phyloP scores from a whole-genome alignment of 2,888 invertebrate species.

The Oscheius onirici region DNA sequence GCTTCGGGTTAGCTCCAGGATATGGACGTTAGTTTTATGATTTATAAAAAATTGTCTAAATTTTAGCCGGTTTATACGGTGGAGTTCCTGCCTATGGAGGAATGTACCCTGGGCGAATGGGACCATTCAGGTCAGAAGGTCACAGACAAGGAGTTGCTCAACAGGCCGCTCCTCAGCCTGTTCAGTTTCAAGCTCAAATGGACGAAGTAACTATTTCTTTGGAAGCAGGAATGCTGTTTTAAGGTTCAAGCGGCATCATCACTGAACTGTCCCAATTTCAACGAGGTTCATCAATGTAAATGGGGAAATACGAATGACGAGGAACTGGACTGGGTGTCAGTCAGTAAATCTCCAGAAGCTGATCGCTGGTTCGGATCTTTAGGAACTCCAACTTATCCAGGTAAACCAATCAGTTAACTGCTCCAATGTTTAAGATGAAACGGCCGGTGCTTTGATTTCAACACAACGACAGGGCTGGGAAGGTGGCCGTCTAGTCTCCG shows the following conservation, averaged over 20 bases:
- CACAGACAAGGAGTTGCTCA: constrained; percentile 41
- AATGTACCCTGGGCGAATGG: constrained; percentile 38
- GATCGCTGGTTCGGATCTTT: constrained; percentile 42
- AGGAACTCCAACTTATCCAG: constrained; percentile 47
- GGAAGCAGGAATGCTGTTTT: neutral
- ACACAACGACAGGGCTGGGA: constrained; percentile 57
- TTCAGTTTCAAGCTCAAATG: constrained; percentile 44
- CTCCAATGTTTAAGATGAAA: constrained; percentile 34
- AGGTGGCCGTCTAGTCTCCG: constrained; percentile 57
- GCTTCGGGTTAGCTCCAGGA: constrained; percentile 38
- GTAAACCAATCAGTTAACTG: constrained; percentile 13
- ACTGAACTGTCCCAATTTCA: constrained; percentile 50
- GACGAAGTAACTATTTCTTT: constrained; percentile 38
- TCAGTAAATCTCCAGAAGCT: constrained; percentile 39
- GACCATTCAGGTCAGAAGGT: constrained; percentile 57
- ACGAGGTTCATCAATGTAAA: constrained; percentile 44
- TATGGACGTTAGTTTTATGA: constrained; percentile 13
- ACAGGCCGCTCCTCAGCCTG: constrained; percentile 39
- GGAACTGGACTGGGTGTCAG: constrained; percentile 57
- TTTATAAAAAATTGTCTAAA: neutral
- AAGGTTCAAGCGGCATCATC: constrained; percentile 30
- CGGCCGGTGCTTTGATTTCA: constrained; percentile 54
- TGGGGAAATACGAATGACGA: constrained; percentile 63
- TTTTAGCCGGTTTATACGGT: constrained; percentile 16
- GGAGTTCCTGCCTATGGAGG: constrained; percentile 24